phyloP scores from a whole-genome alignment of 2,888 invertebrate species.

The Gnatocerus cornutus region DNA sequence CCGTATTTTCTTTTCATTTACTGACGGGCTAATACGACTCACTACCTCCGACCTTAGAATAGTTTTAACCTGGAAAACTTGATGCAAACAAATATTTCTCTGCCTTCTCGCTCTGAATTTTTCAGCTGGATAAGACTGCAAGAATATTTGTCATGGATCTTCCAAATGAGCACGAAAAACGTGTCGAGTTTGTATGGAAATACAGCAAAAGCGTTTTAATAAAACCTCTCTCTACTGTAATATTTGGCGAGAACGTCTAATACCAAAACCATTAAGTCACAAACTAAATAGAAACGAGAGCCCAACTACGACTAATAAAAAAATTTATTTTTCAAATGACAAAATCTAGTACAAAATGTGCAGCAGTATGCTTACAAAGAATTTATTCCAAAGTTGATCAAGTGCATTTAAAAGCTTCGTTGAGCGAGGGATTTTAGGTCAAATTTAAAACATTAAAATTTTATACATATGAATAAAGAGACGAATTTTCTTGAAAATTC shows the following conservation, averaged over 20 bases:
- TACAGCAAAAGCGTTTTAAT: conserved; percentile 18
- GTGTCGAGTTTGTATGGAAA: neutral
- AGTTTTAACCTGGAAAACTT: neutral
- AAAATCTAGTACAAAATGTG: too few relatives aligned
- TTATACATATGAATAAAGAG: too few relatives aligned
- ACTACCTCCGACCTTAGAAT: neutral
- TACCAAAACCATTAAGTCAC: neutral
- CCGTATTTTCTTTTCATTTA: too few relatives aligned
- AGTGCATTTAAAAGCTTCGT: conserved; percentile 2
- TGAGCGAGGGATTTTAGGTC: too few relatives aligned
- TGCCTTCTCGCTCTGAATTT: neutral
- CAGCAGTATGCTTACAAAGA: conserved; percentile 5
- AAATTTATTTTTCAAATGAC: too few relatives aligned
- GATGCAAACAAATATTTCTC: neutral
- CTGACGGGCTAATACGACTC: neutral
- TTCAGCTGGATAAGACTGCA: conserved; percentile 3
- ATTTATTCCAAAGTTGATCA: conserved; percentile 5
- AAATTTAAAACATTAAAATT: too few relatives aligned
- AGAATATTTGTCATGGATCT: conserved; percentile 6
- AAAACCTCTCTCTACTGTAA: conserved; percentile 23
- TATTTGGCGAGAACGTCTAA: conserved; percentile 22
- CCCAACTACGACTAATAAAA: too few relatives aligned
- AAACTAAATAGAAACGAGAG: too few relatives aligned
- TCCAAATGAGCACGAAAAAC: neutral
- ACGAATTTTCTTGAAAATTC: too few relatives aligned